Percentiles rank a stretch among this genome's conserved stretches.
Evolutionary conservation across 2,888 invertebrate species (phyloP).

Genomic region (Oscheius sp.): DNA sequence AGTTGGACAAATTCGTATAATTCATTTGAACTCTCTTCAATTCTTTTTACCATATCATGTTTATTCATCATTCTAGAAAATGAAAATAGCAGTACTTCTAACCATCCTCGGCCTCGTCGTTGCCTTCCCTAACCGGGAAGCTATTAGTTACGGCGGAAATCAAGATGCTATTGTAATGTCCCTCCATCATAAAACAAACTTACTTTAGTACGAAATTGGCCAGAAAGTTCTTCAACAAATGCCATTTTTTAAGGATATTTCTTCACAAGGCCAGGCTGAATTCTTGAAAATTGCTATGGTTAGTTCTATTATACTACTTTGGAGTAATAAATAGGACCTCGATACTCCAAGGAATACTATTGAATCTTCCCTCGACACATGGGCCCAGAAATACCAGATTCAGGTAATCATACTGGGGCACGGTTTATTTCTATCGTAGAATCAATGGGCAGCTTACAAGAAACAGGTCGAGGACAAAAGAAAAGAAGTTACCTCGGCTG

Average conservation of each 20-base stretch:
- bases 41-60: too few relatives aligned
- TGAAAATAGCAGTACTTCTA: too few relatives aligned
- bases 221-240: background rate
- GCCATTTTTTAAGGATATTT: background rate
- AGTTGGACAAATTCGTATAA: too few relatives aligned
- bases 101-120: too few relatives aligned
- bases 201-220: background rate
- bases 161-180: too few relatives aligned
- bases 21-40: background rate
- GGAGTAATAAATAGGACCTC: background rate
- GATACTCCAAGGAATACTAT: background rate
- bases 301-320: background rate
- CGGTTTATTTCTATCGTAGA: too few relatives aligned
- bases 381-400: background rate
- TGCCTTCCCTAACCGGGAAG: too few relatives aligned
- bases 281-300: background rate
- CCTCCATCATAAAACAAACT: too few relatives aligned
- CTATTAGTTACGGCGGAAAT: too few relatives aligned
- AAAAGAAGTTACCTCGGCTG: background rate
- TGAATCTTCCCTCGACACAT: background rate
- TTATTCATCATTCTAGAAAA: too few relatives aligned
- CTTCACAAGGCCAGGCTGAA: background rate
- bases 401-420: too few relatives aligned
- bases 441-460: background rate
- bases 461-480: background rate